Evolutionary conservation across 2,113 vertebrate genomes (phyloP).

Genomic region (Pachyramphus minor): DNA sequence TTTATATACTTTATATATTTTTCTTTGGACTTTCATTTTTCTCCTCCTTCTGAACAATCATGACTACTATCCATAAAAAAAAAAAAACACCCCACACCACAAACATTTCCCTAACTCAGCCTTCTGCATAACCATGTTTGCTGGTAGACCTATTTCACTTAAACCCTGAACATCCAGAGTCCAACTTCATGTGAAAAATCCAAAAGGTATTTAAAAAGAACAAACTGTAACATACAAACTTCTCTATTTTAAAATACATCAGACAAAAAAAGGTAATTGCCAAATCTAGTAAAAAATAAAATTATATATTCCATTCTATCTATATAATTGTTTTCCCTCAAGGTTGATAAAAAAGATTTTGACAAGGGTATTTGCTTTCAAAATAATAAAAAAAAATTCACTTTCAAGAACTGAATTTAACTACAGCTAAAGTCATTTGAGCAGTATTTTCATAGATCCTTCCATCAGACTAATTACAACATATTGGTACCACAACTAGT

Average conservation of each 20-base stretch:
- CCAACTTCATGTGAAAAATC: not conserved
- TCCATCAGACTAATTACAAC: not conserved
- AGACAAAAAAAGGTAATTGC: not conserved
- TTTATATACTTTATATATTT: not conserved
- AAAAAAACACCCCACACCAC: not conserved
- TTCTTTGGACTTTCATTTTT: not conserved
- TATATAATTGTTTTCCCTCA: not conserved
- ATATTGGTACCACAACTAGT: not conserved
- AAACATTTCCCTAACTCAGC: not conserved
- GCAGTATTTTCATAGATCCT: not conserved
- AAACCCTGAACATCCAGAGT: not conserved
- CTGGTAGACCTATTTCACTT: not conserved
- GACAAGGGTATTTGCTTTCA: not conserved
- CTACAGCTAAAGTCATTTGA: not conserved
- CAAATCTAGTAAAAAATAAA: not conserved
- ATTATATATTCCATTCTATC: not conserved
- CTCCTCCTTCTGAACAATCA: not conserved
- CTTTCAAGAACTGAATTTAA: not conserved
- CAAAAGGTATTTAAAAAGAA: not conserved
- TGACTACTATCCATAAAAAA: not conserved
- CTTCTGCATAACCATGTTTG: not conserved
- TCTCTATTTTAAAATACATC: not conserved
- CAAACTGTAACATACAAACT: not conserved
- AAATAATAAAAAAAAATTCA: not conserved
- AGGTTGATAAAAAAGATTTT: not conserved